Evolutionary conservation across 2,113 vertebrate genomes (phyloP).

Genomic region (Scopus umbretta): DNA sequence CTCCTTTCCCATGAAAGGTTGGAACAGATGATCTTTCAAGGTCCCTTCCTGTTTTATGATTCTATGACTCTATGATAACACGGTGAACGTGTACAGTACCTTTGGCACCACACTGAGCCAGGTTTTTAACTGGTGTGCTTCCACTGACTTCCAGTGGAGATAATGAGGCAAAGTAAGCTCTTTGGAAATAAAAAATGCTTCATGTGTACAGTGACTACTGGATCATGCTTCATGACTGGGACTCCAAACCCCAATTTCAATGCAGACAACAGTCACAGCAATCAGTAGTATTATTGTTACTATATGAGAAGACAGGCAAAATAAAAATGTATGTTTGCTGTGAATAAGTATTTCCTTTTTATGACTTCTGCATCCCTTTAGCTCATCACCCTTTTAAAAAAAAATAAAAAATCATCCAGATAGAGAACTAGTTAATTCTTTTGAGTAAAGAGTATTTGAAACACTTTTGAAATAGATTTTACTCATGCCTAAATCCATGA

Average conservation of each 20-base stretch:
- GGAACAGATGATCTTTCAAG: not conserved
- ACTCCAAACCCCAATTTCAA: not conserved
- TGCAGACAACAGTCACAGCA: not conserved
- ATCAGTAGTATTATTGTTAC: not conserved
- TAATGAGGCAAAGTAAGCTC: not conserved
- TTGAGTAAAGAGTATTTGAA: not conserved
- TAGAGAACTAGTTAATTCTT: not conserved
- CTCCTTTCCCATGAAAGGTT: not conserved
- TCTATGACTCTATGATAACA: not conserved
- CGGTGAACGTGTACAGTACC: not conserved
- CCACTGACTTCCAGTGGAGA: not conserved
- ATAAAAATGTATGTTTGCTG: not conserved
- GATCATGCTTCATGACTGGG: not conserved
- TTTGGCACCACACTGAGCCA: not conserved
- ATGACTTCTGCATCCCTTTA: not conserved
- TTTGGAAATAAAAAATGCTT: not conserved
- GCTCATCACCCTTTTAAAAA: not conserved
- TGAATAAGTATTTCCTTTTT: not conserved
- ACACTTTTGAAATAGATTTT: not conserved
- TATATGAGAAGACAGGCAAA: not conserved
- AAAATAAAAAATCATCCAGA: not conserved
- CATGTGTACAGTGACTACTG: not conserved
- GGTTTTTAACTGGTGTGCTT: not conserved
- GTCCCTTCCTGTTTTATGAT: not conserved
- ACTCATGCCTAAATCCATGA: not conserved